Evolutionary conservation across 2,888 invertebrate species (phyloP), one percentile per base, ranked within the genome.

Genomic region (Hymenopus coronatus): DNA sequence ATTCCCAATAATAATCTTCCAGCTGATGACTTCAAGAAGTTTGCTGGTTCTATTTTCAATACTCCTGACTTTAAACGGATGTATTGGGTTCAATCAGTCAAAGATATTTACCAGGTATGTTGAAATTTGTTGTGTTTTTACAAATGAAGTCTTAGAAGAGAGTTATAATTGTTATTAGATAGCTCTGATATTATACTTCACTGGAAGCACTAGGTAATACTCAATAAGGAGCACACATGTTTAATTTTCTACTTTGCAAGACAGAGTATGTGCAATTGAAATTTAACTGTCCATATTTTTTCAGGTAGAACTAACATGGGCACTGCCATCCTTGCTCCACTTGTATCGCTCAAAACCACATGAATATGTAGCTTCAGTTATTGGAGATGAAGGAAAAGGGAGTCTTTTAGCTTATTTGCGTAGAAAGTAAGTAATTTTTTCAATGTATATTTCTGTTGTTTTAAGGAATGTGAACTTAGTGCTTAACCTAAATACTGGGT

Each of bases 341-440:
- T 93, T 96, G 90, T 98, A 98, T 92, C 95, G 95, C 92, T 95
- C 94, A 28, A 97, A 97, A 92, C 97, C 97, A 0, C 95, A 97
- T 90, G 95, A 96, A 91, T 97, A 97, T 92, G 93, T 98, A 7
- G 96, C 96, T 0, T 96, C 96, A 93, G 93, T 98, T n/a, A 93
- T 98, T 7, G 97, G 97, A 0, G 97, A 98, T 92, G 98, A 98
- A 93, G 98, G 98, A 1, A 95, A 96, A 91, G 97, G 97, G 89
- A 97, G 97, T 91, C 93, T 98, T n/a, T 95, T 97, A 3, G 96
- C 97, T 0, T 97, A 96, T 92, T 93, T 98, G 30, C 95, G 96
- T 89, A 96, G 90, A 84, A 89, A 90, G 90, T 90, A 85, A 90
- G 90, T 89, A 25, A 2, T 82, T 28, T 33, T 12, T 46, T 83